These are phyloP conservation scores for Ornithoptera priamus DNA, from an alignment of 2,888 invertebrate genomes.

Conservation along the genomic window DNA sequence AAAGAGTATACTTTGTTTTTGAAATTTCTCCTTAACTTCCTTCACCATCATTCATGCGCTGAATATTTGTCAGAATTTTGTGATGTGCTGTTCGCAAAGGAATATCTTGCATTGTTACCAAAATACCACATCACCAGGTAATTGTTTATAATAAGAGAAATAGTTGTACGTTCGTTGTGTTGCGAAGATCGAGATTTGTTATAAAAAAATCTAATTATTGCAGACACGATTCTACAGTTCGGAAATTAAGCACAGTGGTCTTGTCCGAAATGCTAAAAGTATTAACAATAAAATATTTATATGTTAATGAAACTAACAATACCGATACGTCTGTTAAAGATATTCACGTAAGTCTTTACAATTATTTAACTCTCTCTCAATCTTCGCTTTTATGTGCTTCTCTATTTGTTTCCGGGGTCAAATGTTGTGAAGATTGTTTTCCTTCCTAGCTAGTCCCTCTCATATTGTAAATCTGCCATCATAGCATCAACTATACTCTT, in stretches of 20 bases:
- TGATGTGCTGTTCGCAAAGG: conserved; percentile 59
- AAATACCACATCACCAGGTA: conserved; percentile 62
- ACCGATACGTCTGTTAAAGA: conserved; percentile 50
- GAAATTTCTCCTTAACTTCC: conserved; percentile 56
- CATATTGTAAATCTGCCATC: too few species aligned
- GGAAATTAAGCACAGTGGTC: conserved; percentile 65
- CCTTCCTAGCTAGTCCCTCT: too few species aligned
- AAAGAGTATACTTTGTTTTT: conserved; percentile 64
- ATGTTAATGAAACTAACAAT: conserved; percentile 39
- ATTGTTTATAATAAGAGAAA: not conserved
- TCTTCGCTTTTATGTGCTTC: too few species aligned
- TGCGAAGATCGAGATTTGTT: too few species aligned
- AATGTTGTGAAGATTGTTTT: too few species aligned
- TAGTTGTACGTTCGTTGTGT: too few species aligned
- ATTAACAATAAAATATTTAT: conserved; percentile 60
- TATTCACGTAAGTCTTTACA: conserved; percentile 55
- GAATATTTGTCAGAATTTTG: conserved; percentile 54
- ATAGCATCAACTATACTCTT: too few species aligned
- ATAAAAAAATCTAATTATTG: conserved; percentile 29
- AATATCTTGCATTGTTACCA: conserved; percentile 62
- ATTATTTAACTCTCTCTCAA: not conserved
- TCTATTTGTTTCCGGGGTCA: too few species aligned
- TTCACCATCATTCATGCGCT: conserved; percentile 45
- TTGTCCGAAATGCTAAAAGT: conserved; percentile 65
- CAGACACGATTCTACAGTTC: conserved; percentile 56